Evolutionary conservation across 1,140 invertebrate genomes (phyloP).

Genomic region (Drosophila sechellia): DNA sequence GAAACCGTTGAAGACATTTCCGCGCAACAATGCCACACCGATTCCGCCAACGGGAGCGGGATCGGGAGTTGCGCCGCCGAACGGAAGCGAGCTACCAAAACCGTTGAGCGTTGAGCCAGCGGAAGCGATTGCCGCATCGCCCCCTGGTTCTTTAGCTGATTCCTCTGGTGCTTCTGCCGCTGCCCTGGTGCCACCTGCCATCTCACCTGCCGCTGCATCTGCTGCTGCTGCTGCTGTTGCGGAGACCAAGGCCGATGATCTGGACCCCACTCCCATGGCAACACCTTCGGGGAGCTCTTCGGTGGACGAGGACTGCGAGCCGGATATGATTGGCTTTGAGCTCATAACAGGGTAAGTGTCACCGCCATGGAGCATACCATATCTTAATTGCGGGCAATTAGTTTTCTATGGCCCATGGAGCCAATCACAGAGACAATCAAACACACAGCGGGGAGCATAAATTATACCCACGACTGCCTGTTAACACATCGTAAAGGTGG

Average conservation of each 20-base stretch:
- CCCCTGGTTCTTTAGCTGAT: slow-evolving; percentile 24
- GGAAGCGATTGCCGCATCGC: slow-evolving; percentile 55
- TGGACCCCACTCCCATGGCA: slow-evolving; percentile 54
- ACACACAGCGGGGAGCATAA: slow-evolving; percentile 23
- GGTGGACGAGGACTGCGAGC: slow-evolving; percentile 89
- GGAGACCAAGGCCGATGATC: slow-evolving; percentile 57
- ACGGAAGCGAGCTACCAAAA: slow-evolving; percentile 90
- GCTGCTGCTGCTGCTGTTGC: not conserved
- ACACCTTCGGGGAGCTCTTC: slow-evolving; percentile 50
- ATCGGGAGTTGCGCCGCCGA: slow-evolving; percentile 67
- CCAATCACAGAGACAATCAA: slow-evolving; percentile 6
- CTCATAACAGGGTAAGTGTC: slow-evolving; percentile 91
- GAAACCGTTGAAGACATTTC: slow-evolving; percentile 82
- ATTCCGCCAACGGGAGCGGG: slow-evolving; percentile 53
- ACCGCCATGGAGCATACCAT: slow-evolving; percentile 24
- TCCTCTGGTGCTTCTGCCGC: slow-evolving; percentile 13
- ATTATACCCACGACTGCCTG: slow-evolving; percentile 34
- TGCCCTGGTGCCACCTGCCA: slow-evolving; percentile 16
- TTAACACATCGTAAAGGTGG: slow-evolving; percentile 68
- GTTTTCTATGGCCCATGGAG: slow-evolving; percentile 13
- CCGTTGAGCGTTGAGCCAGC: slow-evolving; percentile 88
- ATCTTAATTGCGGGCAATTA: slow-evolving; percentile 60
- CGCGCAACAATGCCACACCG: slow-evolving; percentile 71
- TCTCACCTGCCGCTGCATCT: not conserved
- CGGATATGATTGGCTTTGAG: slow-evolving; percentile 96